Evolutionary conservation across 1,140 invertebrate species (phyloP), one percentile per base, ranked within the genome.

Genomic region (Drosophila trapezifrons): DNA sequence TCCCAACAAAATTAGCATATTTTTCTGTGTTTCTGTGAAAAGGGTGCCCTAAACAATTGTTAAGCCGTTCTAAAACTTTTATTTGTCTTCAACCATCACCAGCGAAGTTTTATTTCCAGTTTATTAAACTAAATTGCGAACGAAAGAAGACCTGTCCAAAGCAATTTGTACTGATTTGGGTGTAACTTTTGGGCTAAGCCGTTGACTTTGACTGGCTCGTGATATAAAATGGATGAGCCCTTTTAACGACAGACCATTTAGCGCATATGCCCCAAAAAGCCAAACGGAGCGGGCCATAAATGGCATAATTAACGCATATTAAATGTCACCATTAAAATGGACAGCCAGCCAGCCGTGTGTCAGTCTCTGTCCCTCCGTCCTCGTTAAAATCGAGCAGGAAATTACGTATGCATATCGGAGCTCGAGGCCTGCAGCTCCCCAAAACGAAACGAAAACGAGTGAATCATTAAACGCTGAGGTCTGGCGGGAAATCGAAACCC

Each of bases 221-320:
- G 62, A 72, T 85, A 70, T 82, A 85, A 85, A 62, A 87, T 85
- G 73, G 66, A 85, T 82, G 75, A 82, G 76, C 43, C 66, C 83
- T 73, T 59, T 87, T 87, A 82, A 86, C 79, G 83, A 83, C 78
- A 49, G 38, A 64, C 71, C 72, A 78, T 87, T 85, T 69, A 87
- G 69, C 70, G 58, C 82, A 85, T 76, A 81, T 85, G 81, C 17
- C 54, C 46, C 63, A 35, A 54, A 65, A 35, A 66, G 15, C 38
- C 49, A 57, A 55, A 56, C 76, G 40, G 43, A 40, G 40, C 52
- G 37, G 55, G 18, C 66, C 82, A 86, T 86, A 86, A 86, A 87
- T 86, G 83, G 75, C 76, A 83, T 87, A 86, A 86, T 86, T 86
- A 86, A 78, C 82, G 83, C 75, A 87, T 87, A 69, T 87, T 86